Percentiles rank a stretch among this genome's conserved stretches.
Conservation (phyloP, 2,797 vertebrate species). For the Hemitrygon akajei region DNA sequence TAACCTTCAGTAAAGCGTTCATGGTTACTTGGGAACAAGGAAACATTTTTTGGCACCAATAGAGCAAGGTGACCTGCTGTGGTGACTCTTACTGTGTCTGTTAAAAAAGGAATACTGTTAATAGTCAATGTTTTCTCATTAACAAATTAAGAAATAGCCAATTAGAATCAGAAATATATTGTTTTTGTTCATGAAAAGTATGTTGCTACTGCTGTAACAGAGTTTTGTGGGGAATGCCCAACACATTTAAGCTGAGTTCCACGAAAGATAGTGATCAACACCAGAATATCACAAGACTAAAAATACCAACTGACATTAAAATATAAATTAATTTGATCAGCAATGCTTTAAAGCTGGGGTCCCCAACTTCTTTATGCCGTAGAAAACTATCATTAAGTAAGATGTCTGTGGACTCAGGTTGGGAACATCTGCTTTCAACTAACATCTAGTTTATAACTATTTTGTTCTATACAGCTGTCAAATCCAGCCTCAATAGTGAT, state of each 20-base stretch:
- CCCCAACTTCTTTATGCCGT: too few relatives aligned
- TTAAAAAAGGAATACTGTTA: neutral
- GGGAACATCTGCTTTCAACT: too few relatives aligned
- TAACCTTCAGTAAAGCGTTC: conserved; percentile 92
- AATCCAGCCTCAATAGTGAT: neutral
- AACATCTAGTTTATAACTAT: neutral
- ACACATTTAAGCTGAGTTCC: neutral
- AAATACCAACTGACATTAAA: neutral
- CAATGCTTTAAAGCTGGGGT: neutral
- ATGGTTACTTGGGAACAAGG: conserved; percentile 92
- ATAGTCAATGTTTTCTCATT: neutral
- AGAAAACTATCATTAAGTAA: too few relatives aligned
- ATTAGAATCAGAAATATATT: too few relatives aligned
- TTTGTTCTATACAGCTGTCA: too few relatives aligned
- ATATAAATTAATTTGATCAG: neutral
- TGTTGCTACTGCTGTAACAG: neutral
- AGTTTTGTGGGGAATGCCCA: neutral
- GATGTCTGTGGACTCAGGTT: too few relatives aligned
- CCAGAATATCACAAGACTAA: neutral
- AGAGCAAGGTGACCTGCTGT: conserved; percentile 91
- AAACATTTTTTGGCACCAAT: conserved; percentile 94
- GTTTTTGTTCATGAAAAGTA: neutral
- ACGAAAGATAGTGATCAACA: neutral
- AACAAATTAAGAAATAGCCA: neutral
- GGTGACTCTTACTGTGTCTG: conserved; percentile 91